These are phyloP conservation scores for Bombus impatiens DNA, from an alignment of 1,140 invertebrate species.

Conservation along the genomic window DNA sequence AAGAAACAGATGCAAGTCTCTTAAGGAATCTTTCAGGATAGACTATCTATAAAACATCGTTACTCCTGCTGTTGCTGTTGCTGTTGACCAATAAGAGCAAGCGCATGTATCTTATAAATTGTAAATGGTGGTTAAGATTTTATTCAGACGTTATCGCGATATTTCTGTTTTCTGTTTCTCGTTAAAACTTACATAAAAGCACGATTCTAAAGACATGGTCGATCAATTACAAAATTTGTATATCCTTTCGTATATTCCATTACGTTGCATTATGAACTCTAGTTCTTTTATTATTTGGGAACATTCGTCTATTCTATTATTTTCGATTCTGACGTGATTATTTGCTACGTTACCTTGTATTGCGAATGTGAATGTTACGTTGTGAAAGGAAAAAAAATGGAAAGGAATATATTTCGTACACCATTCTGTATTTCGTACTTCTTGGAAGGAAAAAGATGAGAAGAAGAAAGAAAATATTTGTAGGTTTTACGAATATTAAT, in stretches of 20 bases:
- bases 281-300: background rate
- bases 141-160: background rate
- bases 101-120: background rate
- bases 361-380: background rate
- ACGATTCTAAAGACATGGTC: background rate
- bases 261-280: background rate
- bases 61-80: background rate
- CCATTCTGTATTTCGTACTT: background rate
- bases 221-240: slow-evolving; percentile 2
- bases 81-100: slow-evolving; percentile 16
- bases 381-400: background rate
- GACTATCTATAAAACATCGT: too few relatives aligned
- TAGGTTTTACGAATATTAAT: background rate
- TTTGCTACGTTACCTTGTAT: background rate
- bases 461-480: background rate
- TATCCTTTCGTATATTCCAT: too few relatives aligned
- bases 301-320: background rate
- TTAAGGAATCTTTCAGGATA: background rate
- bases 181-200: background rate
- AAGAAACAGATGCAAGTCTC: background rate
- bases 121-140: background rate
- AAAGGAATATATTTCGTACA: background rate
- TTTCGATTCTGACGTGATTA: background rate
- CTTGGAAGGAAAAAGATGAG: background rate
- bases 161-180: background rate